Evolutionary conservation across 2,888 invertebrate species (phyloP), one percentile per base, ranked within the genome.

Genomic region (Teleogryllus oceanicus): DNA sequence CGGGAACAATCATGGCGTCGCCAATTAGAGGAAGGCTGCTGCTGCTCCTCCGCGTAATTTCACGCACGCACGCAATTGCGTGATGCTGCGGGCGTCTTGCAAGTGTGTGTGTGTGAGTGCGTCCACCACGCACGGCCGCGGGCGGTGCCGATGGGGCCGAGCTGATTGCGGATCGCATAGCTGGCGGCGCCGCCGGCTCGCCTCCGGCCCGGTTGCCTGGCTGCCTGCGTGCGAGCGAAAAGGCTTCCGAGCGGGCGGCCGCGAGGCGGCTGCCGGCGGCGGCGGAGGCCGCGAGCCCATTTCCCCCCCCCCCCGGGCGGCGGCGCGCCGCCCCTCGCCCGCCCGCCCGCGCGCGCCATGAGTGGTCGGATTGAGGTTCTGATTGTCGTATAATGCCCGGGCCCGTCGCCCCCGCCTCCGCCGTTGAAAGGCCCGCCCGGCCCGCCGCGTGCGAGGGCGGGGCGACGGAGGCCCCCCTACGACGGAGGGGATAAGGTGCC

Each of bases 321-420:
- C n/a, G n/a, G n/a, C 51, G 51, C 21, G 1, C 21, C 21, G 21
- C 21, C 21, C 21, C 8, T 37, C 37, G 2, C 62, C 62, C 62
- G 62, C 62, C n/a, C 62, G n/a, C 62, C 16, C 62, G n/a, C 62
- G 62, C 13, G 13, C 16, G 62, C 62, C 62, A 62, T 62, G 62
- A 62, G 62, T 62, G 62, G 62, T 62, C 62, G 62, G 62, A 62
- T 62, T 62, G 62, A 62, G 62, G n/a, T 4, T 62, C 62, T 62
- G 62, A 62, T 62, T 62, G 62, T 62, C 62, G 62, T 62, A 62
- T 62, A 62, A 62, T 62, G 62, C 62, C 82, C 83, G 84, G 78
- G 76, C 85, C 85, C 85, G 85, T 84, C 85, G 85, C 84, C 85
- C 85, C 83, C 85, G 84, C 84, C 84, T 83, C 82, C 84, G 85